Percentiles rank a stretch among this genome's conserved stretches.
phyloP scores from a whole-genome alignment of 1,140 invertebrate genomes.

The Drosophila lacertosa region DNA sequence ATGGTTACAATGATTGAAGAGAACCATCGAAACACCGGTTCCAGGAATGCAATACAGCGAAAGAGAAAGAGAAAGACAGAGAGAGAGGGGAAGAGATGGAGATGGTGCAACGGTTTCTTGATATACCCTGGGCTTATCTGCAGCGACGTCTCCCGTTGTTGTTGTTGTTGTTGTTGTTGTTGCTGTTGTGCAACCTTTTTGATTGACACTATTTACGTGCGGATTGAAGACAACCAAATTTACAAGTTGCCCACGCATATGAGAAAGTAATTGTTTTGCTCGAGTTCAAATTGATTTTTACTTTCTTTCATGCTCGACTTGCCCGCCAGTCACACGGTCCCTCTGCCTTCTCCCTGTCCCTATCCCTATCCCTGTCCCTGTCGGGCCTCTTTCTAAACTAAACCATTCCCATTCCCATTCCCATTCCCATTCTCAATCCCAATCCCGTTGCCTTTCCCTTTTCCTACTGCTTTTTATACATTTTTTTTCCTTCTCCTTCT shows the following conservation, averaged over 20 bases:
- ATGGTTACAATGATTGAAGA: constrained; percentile 18
- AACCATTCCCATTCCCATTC: neutral
- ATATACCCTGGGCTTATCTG: constrained; percentile 38
- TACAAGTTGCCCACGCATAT: constrained; percentile 59
- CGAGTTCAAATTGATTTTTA: constrained; percentile 78
- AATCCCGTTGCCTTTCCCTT: constrained; percentile 12
- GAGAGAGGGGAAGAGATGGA: neutral
- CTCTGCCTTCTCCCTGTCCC: constrained; percentile 32
- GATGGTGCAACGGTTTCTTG: constrained; percentile 58
- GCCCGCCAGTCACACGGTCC: constrained; percentile 37
- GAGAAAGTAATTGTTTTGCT: constrained; percentile 79
- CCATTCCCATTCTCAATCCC: neutral
- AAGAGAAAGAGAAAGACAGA: neutral
- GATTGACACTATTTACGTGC: constrained; percentile 70
- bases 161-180: constrained; percentile 31
- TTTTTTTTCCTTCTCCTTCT: neutral
- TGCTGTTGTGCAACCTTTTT: constrained; percentile 70
- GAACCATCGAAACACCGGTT: constrained; percentile 12
- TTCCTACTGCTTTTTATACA: constrained; percentile 8
- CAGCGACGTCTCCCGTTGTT: constrained; percentile 7
- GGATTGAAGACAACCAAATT: constrained; percentile 60
- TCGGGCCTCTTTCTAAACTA: constrained; percentile 1
- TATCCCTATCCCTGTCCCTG: constrained; percentile 5
- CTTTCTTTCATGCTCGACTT: constrained; percentile 68
- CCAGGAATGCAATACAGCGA: constrained; percentile 12